Base-by-base conservation (phyloP, 2,113 vertebrate genomes). In the Panthera uncia region DNA sequence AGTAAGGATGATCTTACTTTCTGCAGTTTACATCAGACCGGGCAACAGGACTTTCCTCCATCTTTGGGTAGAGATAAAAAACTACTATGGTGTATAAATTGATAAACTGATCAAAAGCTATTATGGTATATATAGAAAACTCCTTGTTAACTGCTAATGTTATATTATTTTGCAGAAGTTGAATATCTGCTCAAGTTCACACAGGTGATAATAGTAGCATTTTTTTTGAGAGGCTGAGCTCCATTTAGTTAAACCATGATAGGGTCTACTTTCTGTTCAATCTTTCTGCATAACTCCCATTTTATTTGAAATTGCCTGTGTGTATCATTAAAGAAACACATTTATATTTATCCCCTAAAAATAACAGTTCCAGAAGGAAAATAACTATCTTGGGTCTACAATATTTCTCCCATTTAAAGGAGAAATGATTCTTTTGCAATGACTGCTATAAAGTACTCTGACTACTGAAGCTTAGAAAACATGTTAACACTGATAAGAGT, bases 331-430 rank as follows among this genome's bases (percentile, higher is more conserved):
- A 93, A 80, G 52, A 66, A 78, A 74, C 27, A 61, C 3, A 68
- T 82, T 94, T 82, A 85, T 95, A 82, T 82, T 83, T 79, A 63
- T 81, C 31, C 27, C 23, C 89, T 85, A 90, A 83, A 61, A 82
- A 78, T 91, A 95, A 95, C 27, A 76, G 15, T 95, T 96, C 5
- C 52, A 76, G 65, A 85, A 97, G 68, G 29, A 52, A 97, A 66
- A 92, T 12, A 94, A 36, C 36, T 63, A 41, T 76, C 50, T 52
- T 63, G 33, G 10, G 10, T 81, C 57, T 91, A n/a, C 13, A 18
- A 48, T 73, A 85, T 69, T 96, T 81, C 12, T 29, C 41, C 9
- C 36, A 57, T 68, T 93, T 63, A 78, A 61, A 87, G 48, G 88
- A 88, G 48, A 96, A 94, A 89, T 91, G 13, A 84, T 78, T 87